Evolutionary conservation across 2,113 vertebrate species (phyloP).

Genomic region (Oplegnathus fasciatus): DNA sequence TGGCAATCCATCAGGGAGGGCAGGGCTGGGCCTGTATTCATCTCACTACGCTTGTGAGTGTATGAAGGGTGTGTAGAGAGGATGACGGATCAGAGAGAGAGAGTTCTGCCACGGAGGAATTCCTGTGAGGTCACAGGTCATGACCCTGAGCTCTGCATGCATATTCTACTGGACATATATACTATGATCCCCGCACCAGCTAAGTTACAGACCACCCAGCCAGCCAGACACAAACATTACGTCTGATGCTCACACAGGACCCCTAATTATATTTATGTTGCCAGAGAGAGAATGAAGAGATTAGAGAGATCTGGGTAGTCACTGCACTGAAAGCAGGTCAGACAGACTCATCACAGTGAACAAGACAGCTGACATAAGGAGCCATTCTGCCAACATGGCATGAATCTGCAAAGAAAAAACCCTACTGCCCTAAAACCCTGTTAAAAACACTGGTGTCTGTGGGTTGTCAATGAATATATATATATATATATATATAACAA

Average conservation of each 20-base stretch:
- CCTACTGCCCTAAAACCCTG: not conserved
- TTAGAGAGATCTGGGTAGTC: not conserved
- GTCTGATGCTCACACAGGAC: slow-evolving; percentile 28
- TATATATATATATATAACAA: too few species aligned
- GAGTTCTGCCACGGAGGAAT: slow-evolving; percentile 23
- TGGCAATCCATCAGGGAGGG: slow-evolving; percentile 10
- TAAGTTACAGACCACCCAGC: slow-evolving; percentile 60
- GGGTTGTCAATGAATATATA: not conserved
- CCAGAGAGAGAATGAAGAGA: slow-evolving; percentile 24
- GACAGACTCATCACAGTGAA: not conserved
- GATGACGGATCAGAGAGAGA: slow-evolving; percentile 16
- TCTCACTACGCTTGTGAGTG: slow-evolving; percentile 3
- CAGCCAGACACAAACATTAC: slow-evolving; percentile 37
- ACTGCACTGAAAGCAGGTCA: not conserved
- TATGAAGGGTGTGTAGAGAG: not conserved
- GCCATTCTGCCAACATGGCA: too few species aligned
- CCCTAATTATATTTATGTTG: not conserved
- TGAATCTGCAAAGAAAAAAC: not conserved
- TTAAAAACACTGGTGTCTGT: not conserved
- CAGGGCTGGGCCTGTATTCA: not conserved
- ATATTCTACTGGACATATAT: slow-evolving; percentile 33
- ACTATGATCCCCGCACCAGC: not conserved
- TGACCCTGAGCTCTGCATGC: slow-evolving; percentile 21
- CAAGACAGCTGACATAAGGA: not conserved
- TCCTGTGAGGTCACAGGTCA: slow-evolving; percentile 63